These are phyloP conservation scores for Rhagium mordax DNA, from an alignment of 2,888 invertebrate species.

Conservation along the genomic window DNA sequence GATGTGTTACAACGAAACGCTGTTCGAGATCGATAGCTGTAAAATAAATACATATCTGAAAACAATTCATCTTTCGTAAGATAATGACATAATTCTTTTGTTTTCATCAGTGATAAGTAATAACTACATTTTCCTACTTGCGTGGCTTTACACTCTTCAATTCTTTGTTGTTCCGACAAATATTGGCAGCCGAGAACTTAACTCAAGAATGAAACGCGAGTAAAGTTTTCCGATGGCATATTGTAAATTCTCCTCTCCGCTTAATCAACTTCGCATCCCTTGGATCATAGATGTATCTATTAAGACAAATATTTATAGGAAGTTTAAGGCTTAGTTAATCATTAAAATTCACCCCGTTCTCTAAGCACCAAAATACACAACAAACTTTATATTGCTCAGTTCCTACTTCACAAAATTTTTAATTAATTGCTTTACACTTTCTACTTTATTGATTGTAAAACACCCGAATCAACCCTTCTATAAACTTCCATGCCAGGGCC, in stretches of 20 bases:
- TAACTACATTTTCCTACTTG: no score
- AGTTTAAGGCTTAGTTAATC: not conserved
- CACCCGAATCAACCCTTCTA: conserved; percentile 21
- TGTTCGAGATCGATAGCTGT: no score
- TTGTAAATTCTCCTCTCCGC: not conserved
- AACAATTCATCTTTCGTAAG: no score
- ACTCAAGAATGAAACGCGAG: not conserved
- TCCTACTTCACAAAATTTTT: conserved; percentile 13
- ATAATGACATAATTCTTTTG: no score
- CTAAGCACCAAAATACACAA: not conserved
- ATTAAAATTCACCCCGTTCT: conserved; percentile 11
- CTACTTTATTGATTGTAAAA: conserved; percentile 5
- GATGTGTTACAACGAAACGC: no score
- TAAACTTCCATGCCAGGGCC: conserved; percentile 8
- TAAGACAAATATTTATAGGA: conserved; percentile 16
- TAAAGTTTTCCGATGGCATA: not conserved
- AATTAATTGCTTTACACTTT: conserved; percentile 6
- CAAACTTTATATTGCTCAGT: conserved; percentile 18
- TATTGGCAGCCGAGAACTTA: no score
- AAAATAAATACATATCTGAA: no score
- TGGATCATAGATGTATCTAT: conserved; percentile 6
- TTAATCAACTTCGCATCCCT: not conserved
- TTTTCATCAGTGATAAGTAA: no score
- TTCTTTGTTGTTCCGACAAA: no score
- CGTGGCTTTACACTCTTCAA: no score